These are phyloP conservation scores for Epinephelus cyanopodus DNA, from an alignment of 2,113 vertebrate species.

Conservation along the genomic window DNA sequence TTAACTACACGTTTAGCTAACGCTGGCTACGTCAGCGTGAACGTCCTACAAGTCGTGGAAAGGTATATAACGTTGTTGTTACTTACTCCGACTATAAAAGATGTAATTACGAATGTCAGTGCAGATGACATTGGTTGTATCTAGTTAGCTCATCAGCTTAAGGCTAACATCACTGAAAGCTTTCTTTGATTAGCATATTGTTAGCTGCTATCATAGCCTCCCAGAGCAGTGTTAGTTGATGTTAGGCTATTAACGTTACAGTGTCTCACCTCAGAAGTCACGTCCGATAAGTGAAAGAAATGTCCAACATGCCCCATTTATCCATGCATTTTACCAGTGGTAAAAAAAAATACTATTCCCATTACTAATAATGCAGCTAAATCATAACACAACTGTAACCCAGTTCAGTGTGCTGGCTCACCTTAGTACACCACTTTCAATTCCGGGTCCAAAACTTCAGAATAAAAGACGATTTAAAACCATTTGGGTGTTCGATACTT, in stretches of 20 bases:
- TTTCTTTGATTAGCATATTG: slow-evolving; percentile 3
- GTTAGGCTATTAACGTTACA: slow-evolving; percentile 5
- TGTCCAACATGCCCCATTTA: slow-evolving; percentile 36
- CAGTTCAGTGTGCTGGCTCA: neutral
- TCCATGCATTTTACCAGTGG: slow-evolving; percentile 5
- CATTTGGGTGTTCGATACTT: too few species aligned
- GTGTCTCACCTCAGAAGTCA: slow-evolving; percentile 69
- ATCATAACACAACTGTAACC: slow-evolving; percentile 43
- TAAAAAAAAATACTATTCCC: slow-evolving; percentile 1
- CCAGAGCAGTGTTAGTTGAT: neutral
- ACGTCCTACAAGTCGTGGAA: neutral
- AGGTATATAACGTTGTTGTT: neutral
- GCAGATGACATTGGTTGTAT: neutral
- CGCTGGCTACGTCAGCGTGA: neutral
- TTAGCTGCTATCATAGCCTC: slow-evolving; percentile 37
- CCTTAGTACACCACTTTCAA: too few species aligned
- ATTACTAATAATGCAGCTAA: slow-evolving; percentile 7
- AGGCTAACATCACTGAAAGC: slow-evolving; percentile 27
- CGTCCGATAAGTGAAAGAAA: slow-evolving; percentile 43
- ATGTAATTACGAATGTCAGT: neutral
- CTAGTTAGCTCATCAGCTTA: neutral
- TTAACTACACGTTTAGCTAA: neutral
- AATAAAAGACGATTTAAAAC: too few species aligned
- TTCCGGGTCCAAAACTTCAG: too few species aligned
- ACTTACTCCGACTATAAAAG: neutral